phyloP scores from a whole-genome alignment of 1,140 invertebrate genomes.

The Pectinophora gossypiella region DNA sequence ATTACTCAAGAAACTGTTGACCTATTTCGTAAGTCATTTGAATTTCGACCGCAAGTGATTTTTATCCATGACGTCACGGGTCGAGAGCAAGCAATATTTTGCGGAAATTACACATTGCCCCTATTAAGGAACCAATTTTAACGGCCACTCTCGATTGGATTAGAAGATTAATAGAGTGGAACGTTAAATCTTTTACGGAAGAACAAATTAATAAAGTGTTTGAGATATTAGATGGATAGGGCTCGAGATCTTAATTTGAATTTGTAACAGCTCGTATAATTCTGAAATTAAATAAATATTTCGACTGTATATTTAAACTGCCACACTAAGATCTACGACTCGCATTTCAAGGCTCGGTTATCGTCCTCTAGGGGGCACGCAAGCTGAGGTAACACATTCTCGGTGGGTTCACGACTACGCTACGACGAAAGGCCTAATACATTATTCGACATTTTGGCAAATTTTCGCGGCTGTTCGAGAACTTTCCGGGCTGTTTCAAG shows the following conservation, averaged over 20 bases:
- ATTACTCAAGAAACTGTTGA: constrained; percentile 49
- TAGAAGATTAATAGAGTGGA: not conserved
- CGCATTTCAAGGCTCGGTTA: not conserved
- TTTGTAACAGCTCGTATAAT: too few relatives aligned
- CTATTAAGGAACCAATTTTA: not conserved
- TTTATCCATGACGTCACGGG: not conserved
- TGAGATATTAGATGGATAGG: not conserved
- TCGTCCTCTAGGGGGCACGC: not conserved
- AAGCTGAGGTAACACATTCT: too few relatives aligned
- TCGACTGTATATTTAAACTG: too few relatives aligned
- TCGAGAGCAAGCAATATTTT: constrained; percentile 5
- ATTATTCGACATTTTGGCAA: not conserved
- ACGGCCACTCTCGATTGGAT: not conserved
- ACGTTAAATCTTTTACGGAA: not conserved
- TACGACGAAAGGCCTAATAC: too few relatives aligned
- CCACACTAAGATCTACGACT: not conserved
- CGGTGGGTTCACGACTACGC: not conserved
- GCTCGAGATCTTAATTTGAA: too few relatives aligned
- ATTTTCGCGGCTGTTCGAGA: not conserved
- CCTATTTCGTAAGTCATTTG: constrained; percentile 27
- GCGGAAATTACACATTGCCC: constrained; percentile 21
- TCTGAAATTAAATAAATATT: too few relatives aligned
- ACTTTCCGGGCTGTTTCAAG: not conserved
- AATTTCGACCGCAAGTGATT: not conserved
- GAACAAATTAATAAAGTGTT: not conserved